A percentile compares a stretch with the other conserved stretches of the same genome.
These are phyloP conservation scores for Nixonia krombeini DNA, from an alignment of 1,140 invertebrate species.

Conservation along the genomic window DNA sequence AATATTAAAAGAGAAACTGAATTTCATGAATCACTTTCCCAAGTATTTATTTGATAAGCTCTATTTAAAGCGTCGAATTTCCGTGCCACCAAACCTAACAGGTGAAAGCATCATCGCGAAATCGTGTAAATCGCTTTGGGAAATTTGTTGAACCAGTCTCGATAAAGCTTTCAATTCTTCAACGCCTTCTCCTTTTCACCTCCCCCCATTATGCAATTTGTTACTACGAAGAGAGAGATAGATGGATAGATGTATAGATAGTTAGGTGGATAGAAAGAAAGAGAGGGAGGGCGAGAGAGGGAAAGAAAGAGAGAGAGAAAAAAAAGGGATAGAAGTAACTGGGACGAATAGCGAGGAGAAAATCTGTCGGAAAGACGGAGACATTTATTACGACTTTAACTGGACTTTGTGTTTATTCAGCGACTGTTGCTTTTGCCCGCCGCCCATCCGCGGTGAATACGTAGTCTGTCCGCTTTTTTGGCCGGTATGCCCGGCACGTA, in stretches of 20 bases:
- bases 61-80: too few species aligned
- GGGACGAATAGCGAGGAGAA: too few species aligned
- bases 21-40: too few species aligned
- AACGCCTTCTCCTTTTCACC: too few species aligned
- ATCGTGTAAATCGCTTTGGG: slow-evolving; percentile 26
- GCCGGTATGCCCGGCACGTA: slow-evolving; percentile 62
- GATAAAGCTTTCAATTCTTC: slow-evolving; percentile 69
- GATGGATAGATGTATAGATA: too few species aligned
- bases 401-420: slow-evolving; percentile 72
- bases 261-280: too few species aligned
- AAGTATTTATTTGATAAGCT: too few species aligned
- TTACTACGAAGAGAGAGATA: slow-evolving; percentile 56
- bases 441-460: slow-evolving; percentile 12
- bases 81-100: neutral
- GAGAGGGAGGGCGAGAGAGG: too few species aligned
- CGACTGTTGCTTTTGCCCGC: slow-evolving; percentile 65
- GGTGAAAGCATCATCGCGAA: slow-evolving; percentile 1
- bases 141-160: slow-evolving; percentile 41
- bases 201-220: slow-evolving; percentile 56
- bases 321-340: too few species aligned
- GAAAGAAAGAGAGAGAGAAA: too few species aligned
- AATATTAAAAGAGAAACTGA: too few species aligned
- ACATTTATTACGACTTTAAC: slow-evolving; percentile 72
- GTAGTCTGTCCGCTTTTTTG: slow-evolving; percentile 9
- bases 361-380: slow-evolving; percentile 63